Base-by-base conservation (phyloP, 2,113 vertebrate genomes). In the Willisornis vidua region DNA sequence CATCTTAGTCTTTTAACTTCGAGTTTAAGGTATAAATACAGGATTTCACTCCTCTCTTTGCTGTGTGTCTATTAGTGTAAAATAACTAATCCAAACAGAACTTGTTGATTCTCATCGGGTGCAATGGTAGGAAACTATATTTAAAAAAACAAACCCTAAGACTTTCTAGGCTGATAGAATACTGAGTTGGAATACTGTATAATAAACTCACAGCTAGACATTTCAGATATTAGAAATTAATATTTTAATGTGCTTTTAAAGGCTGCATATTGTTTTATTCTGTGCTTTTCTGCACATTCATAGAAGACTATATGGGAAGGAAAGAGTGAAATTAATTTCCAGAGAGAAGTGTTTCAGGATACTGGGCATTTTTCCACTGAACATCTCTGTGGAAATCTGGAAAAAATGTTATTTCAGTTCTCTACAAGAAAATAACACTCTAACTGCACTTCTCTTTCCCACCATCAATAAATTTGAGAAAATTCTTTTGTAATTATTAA, bases 291-390 rank as follows among this genome's bases (percentile, higher is more conserved):
- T 91, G 33, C 58, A 77, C 22, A 45, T 55, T 24, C 10, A 4
- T 76, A 52, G 43, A 85, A 80, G 31, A 35, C 39, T 72, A 5
- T 67, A 7, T 73, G 92, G 94, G 54, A 85, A 93, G 71, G 90
- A 97, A 96, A 93, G 92, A 94, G 96, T 93, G 71, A 95, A 97
- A 86, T 75, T 41, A 68, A 89, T 94, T 94, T 94, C 82, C 88
- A 97, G 93, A 93, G 91, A 75, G 59, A 92, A 97, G 48, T 59
- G 76, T 89, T 96, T 92, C 70, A 85, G 86, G 89, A 93, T 96
- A 94, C 87, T 87, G 88, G 96, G 84, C 79, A 95, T 88, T 89
- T 81, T 94, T 93, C 91, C 94, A 93, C 90, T 94, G 62, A 94
- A 86, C 90, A 92, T 85, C 80, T 95, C 92, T 89, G 66, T 89